These are phyloP conservation scores for Seriola aureovittata DNA, from an alignment of 2,113 vertebrate species.

Conservation along the genomic window DNA sequence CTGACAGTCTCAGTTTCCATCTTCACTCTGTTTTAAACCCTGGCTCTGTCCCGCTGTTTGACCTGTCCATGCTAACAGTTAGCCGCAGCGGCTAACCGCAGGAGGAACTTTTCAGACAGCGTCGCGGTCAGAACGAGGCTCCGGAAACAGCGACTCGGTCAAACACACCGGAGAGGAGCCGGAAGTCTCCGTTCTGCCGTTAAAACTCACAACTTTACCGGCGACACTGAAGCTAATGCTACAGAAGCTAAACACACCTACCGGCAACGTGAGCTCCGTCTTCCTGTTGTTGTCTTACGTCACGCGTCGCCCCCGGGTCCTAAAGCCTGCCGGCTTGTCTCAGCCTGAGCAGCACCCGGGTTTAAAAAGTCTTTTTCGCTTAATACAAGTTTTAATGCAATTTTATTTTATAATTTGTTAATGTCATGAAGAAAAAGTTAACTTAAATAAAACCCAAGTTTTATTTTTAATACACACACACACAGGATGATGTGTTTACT, in stretches of 20 bases:
- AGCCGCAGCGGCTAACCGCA: slow-evolving; percentile 14
- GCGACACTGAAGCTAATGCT: not conserved
- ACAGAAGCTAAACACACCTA: slow-evolving; percentile 52
- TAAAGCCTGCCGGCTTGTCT: not conserved
- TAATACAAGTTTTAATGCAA: too few relatives aligned
- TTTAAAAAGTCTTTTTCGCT: too few relatives aligned
- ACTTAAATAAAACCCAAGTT: too few relatives aligned
- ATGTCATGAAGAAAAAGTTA: too few relatives aligned
- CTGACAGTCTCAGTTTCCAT: not conserved
- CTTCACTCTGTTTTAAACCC: not conserved
- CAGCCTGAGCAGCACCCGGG: too few relatives aligned
- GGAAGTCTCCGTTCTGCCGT: accelerated
- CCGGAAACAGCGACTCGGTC: not conserved
- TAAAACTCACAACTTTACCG: not conserved
- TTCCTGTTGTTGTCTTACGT: slow-evolving; percentile 45
- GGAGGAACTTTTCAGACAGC: not conserved
- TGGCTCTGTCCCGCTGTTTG: not conserved
- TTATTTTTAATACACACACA: too few relatives aligned
- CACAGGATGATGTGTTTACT: too few relatives aligned
- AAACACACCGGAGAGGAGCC: not conserved
- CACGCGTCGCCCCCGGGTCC: slow-evolving; percentile 37
- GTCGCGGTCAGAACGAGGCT: not conserved
- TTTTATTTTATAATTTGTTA: too few relatives aligned
- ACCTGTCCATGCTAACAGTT: slow-evolving; percentile 39
- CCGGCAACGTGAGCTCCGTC: slow-evolving; percentile 44